These are phyloP conservation scores for Ruditapes philippinarum DNA, from an alignment of 1,140 invertebrate species.

Conservation along the genomic window DNA sequence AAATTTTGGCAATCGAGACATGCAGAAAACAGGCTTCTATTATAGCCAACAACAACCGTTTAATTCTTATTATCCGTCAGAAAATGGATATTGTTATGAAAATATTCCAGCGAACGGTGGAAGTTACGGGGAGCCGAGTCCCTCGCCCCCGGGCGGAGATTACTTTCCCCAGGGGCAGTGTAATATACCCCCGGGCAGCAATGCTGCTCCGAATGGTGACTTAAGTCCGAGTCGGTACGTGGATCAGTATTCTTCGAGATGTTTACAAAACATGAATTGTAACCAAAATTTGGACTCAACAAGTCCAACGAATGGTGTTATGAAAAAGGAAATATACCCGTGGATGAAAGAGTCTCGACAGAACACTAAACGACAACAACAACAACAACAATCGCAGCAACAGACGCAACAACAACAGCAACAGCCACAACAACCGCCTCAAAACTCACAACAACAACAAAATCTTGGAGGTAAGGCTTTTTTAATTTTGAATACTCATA, in stretches of 20 bases:
- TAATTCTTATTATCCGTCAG: constrained; percentile 61
- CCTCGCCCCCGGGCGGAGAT: constrained; percentile 60
- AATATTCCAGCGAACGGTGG: constrained; percentile 51
- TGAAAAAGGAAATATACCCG: constrained; percentile 73
- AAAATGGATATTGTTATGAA: constrained; percentile 71
- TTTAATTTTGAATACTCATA: background rate
- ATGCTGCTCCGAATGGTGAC: constrained; percentile 43
- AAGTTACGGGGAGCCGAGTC: constrained; percentile 64
- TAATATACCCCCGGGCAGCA: constrained; percentile 42
- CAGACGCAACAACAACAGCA: constrained; percentile 41
- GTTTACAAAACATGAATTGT: constrained; percentile 43
- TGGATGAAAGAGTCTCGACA: constrained; percentile 75
- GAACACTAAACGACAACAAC: constrained; percentile 66
- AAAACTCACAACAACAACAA: constrained; percentile 38
- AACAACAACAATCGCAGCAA: constrained; percentile 39
- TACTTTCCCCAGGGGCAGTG: constrained; percentile 60
- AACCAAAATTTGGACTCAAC: constrained; percentile 31
- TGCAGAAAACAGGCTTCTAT: constrained; percentile 74
- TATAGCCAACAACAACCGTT: constrained; percentile 63
- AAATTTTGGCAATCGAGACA: constrained; percentile 71
- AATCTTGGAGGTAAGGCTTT: constrained; percentile 61
- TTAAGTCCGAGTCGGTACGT: constrained; percentile 53
- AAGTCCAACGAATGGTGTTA: constrained; percentile 39
- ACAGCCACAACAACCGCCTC: background rate
- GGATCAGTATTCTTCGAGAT: constrained; percentile 36